These are phyloP conservation scores for Eulithis testata DNA, from an alignment of 2,888 invertebrate species.

Conservation along the genomic window DNA sequence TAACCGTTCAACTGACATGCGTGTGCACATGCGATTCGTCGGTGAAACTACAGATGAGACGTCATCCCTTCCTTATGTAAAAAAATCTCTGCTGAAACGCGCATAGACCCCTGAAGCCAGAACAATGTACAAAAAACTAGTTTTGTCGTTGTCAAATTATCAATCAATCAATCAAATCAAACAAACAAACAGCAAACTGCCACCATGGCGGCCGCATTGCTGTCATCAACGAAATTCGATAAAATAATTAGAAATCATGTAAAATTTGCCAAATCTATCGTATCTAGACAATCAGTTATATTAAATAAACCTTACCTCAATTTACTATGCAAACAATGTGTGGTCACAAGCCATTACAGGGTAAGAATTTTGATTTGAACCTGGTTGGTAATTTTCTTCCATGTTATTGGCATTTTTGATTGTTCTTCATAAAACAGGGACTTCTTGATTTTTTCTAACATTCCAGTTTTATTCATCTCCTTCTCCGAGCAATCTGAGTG, in stretches of 20 bases:
- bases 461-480: slow-evolving; percentile 68
- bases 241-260: slow-evolving; percentile 69
- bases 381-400: slow-evolving; percentile 18
- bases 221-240: slow-evolving; percentile 70
- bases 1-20: no score
- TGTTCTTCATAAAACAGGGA: slow-evolving; percentile 14
- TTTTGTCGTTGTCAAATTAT: no score
- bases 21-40: no score
- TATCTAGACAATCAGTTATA: slow-evolving; percentile 54
- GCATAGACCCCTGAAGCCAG: no score
- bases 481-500: slow-evolving; percentile 53
- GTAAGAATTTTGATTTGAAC: slow-evolving; percentile 47
- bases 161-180: no score
- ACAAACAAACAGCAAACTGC: slow-evolving; percentile 28
- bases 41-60: no score
- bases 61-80: no score
- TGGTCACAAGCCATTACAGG: slow-evolving; percentile 66
- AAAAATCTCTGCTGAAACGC: no score
- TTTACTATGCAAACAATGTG: slow-evolving; percentile 67
- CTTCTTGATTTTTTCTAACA: slow-evolving; percentile 11
- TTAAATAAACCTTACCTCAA: slow-evolving; percentile 66
- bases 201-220: slow-evolving; percentile 76
- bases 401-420: neutral
- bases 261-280: slow-evolving; percentile 61
- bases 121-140: no score